Base-by-base conservation (phyloP, 1,140 invertebrate genomes). In the Penaeus vannamei region DNA sequence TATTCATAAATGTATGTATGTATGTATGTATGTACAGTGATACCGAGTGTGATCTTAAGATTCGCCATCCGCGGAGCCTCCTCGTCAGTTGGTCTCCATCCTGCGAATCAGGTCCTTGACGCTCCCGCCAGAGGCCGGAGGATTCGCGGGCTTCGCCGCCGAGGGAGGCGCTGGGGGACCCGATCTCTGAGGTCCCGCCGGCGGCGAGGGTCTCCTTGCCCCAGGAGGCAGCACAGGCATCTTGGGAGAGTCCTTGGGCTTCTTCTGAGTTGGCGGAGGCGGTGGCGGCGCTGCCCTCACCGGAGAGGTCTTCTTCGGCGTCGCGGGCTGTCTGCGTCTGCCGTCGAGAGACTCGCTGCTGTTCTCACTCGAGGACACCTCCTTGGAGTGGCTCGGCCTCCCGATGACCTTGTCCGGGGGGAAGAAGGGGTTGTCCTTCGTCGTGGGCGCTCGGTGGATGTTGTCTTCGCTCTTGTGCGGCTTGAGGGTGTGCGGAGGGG, bases 391-490 rank as follows among this genome's bases (percentile, higher is more conserved):
- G 29, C 29, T 32, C 2, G 64, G 26, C 10, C 29, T 3, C 22
- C 10, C 19, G 26, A 53, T 42, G n/a, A 26, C n/a, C 23, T 72
- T 85, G n/a, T 85, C 64, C 23, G 20, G 14, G 23, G n/a, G 66
- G 42, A 72, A 22, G 42, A 85, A 72, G 19, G 23, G 42, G 59
- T 79, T 86, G 0, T 79, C 84, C 3, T 29, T 8, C 69, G n/a
- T 29, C 8, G 59, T 62, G 22, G 72, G 29, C 42, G 26, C n/a
- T 17, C 32, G 79, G 17, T 61, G 72, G 59, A 89, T 60, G 36
- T 89, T 89, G 19, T 89, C 87, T 23, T 89, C 87, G 23, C 87
- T 89, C 80, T 85, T 89, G 80, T 84, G 59, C n/a, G 87, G 87
- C 69, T 89, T 89, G 17, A 84, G 81, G 59, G 61, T 46, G 23